These are phyloP conservation scores for Chamaetylas fuelleborni DNA, from an alignment of 2,113 vertebrate species.

Conservation along the genomic window DNA sequence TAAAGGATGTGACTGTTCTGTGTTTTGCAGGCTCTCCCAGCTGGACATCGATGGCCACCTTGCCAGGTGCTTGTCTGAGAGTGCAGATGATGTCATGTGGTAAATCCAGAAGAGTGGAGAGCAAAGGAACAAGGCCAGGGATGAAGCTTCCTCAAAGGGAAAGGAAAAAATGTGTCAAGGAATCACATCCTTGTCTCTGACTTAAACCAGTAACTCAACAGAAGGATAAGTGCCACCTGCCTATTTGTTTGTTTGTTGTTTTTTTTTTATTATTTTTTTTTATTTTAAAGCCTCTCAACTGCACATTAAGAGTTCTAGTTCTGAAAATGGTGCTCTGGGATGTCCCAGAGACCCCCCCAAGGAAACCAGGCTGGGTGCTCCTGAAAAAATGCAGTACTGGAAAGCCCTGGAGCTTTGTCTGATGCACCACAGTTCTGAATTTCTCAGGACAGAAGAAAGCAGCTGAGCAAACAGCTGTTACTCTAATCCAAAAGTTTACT, in stretches of 20 bases:
- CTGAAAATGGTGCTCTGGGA: neutral
- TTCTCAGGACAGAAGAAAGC: neutral
- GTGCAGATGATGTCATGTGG: slow-evolving; percentile 82
- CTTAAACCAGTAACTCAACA: neutral
- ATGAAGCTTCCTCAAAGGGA: neutral
- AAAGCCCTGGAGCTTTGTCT: neutral
- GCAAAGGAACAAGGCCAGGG: neutral
- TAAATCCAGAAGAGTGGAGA: slow-evolving; percentile 46
- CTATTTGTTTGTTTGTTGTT: neutral
- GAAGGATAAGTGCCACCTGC: neutral
- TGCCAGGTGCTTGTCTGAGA: slow-evolving; percentile 87
- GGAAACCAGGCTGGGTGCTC: neutral
- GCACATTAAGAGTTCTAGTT: fast-evolving
- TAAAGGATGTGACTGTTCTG: neutral
- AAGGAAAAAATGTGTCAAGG: neutral
- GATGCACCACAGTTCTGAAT: neutral
- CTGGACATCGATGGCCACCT: slow-evolving; percentile 87
- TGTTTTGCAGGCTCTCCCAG: slow-evolving; percentile 78
- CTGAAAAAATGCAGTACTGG: neutral
- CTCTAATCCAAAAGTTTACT: neutral
- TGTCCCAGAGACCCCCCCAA: neutral
- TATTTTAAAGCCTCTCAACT: neutral
- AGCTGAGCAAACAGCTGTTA: neutral
- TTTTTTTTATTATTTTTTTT: neutral
- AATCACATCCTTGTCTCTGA: neutral